Evolutionary conservation across 2,797 vertebrate genomes (phyloP), one percentile per base, ranked within the genome.

Genomic region (Sarcoramphus papa): DNA sequence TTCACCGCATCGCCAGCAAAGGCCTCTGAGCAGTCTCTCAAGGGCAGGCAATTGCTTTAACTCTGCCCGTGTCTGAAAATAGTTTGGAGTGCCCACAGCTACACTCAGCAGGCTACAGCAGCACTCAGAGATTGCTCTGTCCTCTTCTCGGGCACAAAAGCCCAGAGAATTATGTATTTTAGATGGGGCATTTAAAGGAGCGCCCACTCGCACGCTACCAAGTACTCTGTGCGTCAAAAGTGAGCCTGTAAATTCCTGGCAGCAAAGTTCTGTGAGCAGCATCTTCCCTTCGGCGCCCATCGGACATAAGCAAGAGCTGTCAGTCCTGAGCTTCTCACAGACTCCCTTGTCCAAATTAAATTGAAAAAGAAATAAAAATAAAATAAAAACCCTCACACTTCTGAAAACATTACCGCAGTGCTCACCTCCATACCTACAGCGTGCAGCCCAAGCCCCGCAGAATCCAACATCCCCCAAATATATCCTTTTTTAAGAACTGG

Each of bases 31-130:
- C 76, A 93, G 68, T 50, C 63, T 84, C 70, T 74, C 47, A 80
- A 88, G 45, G 63, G 70, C 57, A 64, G 18, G 25, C 17, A n/a
- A 92, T 15, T 64, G 64, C 53, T 92, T 85, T 76, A 9, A 43
- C 23, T 53, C n/a, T 83, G 53, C 33, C 31, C 3, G 4, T 2
- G 1, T 91, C 59, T 81, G 77, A 85, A 92, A 96, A 92, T 31
- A 92, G 74, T 45, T 50, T 47, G 63, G 70, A 97, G 77, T 43
- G 93, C 95, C 95, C 90, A 78, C 57, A 96, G 95, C 93, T 87
- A 94, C 31, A 88, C 60, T 93, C 77, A 92, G 48, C 1, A 0
- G 24, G 62, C 51, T 56, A 41, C 17, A 63, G 69, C 27, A 53
- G 81, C 87, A 77, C 64, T 94, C 77, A 48, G 78, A 63, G 72